Base-by-base conservation (phyloP, 2,797 vertebrate species). In the Eleutherodactylus coqui region DNA sequence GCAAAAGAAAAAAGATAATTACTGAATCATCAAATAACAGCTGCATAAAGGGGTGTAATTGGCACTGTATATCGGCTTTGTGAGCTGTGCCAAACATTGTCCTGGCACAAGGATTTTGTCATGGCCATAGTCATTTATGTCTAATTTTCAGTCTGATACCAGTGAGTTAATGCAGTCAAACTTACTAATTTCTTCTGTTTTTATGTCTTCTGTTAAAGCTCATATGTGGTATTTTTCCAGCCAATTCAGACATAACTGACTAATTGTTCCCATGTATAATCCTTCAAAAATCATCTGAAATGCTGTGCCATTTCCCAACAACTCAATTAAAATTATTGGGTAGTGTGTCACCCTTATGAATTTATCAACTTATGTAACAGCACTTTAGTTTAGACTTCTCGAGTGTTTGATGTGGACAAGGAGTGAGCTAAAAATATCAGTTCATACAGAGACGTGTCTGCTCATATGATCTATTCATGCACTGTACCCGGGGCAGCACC, bases 211-310 rank as follows among this genome's bases (percentile, higher is more conserved):
- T 32, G 24, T 55, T 77, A 34, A 55, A 51, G 29, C 21, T 77
- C 47, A 77, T 32, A 49, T 55, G 43, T 55, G 32, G 29, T 32
- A 55, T 77, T 53, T 77, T 77, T 16, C 75, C 75, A 14, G 32
- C 51, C 49, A 55, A 21, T 36, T 55, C 29, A 38, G 75, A 77
- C 75, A 34, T 77, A 53, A 34, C 29, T 64, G 60, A 49, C 49
- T 77, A 77, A 77, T 77, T 55, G 16, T 77, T 77, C 75, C 75
- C 8, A 13, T 77, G 32, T 53, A 53, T 77, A 77, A 77, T 77
- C 32, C 49, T 77, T 24, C 55, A 38, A 49, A 55, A 75, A 76
- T 76, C 75, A 21, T 76, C 17, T 32, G 32, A 47, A 55, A 53
- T 7, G 24, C 17, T 36, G 32, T 36, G 11, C 43, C 21, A n/a